Evolutionary conservation across 2,888 invertebrate genomes (phyloP).

Genomic region (Acleris laterana): DNA sequence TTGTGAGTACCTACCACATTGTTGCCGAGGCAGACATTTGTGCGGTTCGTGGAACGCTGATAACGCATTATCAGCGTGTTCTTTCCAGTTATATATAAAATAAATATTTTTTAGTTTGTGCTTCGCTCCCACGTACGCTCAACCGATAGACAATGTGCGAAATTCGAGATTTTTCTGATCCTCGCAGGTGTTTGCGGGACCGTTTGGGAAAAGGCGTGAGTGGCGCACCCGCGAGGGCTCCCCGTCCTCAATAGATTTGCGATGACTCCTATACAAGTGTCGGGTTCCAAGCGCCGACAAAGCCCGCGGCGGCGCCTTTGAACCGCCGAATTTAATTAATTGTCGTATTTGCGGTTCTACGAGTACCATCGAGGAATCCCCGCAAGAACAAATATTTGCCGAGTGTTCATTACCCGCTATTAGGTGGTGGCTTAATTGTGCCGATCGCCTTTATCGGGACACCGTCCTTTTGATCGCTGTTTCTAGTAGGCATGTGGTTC

Average conservation of each 20-base stretch:
- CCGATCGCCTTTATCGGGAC: slow-evolving; percentile 40
- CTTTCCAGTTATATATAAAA: slow-evolving; percentile 29
- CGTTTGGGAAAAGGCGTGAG: slow-evolving; percentile 26
- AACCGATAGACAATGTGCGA: slow-evolving; percentile 40
- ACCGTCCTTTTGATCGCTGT: slow-evolving; percentile 8
- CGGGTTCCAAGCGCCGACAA: slow-evolving; percentile 76
- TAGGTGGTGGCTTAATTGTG: slow-evolving; percentile 72
- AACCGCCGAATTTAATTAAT: slow-evolving; percentile 83
- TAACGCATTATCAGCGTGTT: slow-evolving; percentile 29
- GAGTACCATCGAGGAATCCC: slow-evolving; percentile 68
- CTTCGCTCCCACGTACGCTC: slow-evolving; percentile 32
- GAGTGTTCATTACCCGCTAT: slow-evolving; percentile 79
- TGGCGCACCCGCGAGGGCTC: not conserved
- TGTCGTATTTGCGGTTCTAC: slow-evolving; percentile 77
- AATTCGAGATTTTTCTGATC: slow-evolving; percentile 55
- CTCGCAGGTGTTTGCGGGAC: slow-evolving; percentile 52
- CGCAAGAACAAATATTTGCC: slow-evolving; percentile 82
- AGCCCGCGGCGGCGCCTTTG: slow-evolving; percentile 76
- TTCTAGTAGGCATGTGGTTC: slow-evolving; percentile 7
- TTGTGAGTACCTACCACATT: slow-evolving; percentile 16
- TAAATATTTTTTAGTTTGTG: slow-evolving; percentile 22
- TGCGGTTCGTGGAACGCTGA: slow-evolving; percentile 33
- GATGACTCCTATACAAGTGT: slow-evolving; percentile 64
- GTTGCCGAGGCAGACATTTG: slow-evolving; percentile 17
- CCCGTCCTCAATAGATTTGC: slow-evolving; percentile 15